Percentiles rank a stretch among this genome's conserved stretches.
These are phyloP conservation scores for Liopterus haemorrhoidalis DNA, from an alignment of 2,888 invertebrate species.

Conservation along the genomic window DNA sequence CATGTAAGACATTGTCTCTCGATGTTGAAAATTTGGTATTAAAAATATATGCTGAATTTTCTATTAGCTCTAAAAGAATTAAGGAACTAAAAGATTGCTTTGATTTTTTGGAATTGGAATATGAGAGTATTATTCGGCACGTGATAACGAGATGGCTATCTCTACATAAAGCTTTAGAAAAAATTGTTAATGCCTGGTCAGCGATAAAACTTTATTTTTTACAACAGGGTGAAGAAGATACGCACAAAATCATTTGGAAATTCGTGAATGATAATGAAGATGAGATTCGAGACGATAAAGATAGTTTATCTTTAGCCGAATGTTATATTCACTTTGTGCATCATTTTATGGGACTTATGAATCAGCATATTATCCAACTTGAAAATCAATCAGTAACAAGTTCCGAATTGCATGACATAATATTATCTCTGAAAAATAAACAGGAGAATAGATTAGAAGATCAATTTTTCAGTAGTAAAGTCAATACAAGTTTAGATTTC, in stretches of 20 bases:
- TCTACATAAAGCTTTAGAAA: slow-evolving; percentile 24
- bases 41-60: slow-evolving; percentile 30
- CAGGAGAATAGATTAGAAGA: no score
- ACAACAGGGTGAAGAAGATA: not conserved
- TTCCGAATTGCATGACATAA: no score
- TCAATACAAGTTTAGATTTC: no score
- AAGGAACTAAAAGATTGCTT: slow-evolving; percentile 27
- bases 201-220: slow-evolving; percentile 20
- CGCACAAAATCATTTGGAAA: not conserved
- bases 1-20: slow-evolving; percentile 26
- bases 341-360: slow-evolving; percentile 1
- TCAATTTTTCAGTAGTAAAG: no score
- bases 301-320: not conserved
- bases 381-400: not conserved
- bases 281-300: not conserved
- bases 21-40: slow-evolving; percentile 32
- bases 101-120: slow-evolving; percentile 29
- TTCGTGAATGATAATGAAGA: not conserved
- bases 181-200: slow-evolving; percentile 22
- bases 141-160: slow-evolving; percentile 27
- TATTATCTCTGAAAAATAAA: no score
- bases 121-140: slow-evolving; percentile 27
- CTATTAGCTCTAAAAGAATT: slow-evolving; percentile 26
- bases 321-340: not conserved
- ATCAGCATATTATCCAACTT: not conserved